Base-by-base conservation (phyloP, 2,888 invertebrate species). In the Leptura quadrifasciata region DNA sequence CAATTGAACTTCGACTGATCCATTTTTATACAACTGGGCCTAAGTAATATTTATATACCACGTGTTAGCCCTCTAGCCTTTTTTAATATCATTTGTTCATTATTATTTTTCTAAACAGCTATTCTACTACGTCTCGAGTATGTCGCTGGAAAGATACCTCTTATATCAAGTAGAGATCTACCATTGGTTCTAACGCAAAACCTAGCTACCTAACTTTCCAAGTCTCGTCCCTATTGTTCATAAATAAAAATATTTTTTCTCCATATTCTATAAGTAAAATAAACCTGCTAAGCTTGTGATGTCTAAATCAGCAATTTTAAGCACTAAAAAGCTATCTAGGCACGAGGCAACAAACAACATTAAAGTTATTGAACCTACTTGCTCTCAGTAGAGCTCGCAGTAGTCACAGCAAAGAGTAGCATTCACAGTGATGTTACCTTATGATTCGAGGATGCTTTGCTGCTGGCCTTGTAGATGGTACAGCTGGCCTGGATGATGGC, bases 401-500 rank as follows among this genome's bases (percentile, higher is more conserved):
- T 67, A 73, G 77, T 82, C 69, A 69, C 69, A 58, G 69, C 69
- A 69, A 57, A 74, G 74, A 74, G 72, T 72, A 72, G 68, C 68
- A 69, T 77, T 88, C 88, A 89, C 86, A 89, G 85, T 86, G 88
- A 87, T 83, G 88, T 90, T 91, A 95, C 95, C 94, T 95, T 95
- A 86, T 92, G 92, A 81, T 91, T 91, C 77, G 91, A 90, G n/a
- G 87, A 85, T 78, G 90, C 91, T 81, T 91, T 91, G 81, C 91
- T 91, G 20, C 92, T 92, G 0, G 93, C 92, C 84, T 93, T 92
- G 88, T 95, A 94, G 63, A 97, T 92, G 1, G 96, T 97, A 87
- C 96, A 96, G 68, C 91, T 93, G 0, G 96, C 97, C 90, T 97
- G 97, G 63, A 97, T 90, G 12, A 97, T 84, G 0, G 96, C 95